These are phyloP conservation scores for Polydrusus tereticollis DNA, from an alignment of 2,888 invertebrate species.

Conservation along the genomic window DNA sequence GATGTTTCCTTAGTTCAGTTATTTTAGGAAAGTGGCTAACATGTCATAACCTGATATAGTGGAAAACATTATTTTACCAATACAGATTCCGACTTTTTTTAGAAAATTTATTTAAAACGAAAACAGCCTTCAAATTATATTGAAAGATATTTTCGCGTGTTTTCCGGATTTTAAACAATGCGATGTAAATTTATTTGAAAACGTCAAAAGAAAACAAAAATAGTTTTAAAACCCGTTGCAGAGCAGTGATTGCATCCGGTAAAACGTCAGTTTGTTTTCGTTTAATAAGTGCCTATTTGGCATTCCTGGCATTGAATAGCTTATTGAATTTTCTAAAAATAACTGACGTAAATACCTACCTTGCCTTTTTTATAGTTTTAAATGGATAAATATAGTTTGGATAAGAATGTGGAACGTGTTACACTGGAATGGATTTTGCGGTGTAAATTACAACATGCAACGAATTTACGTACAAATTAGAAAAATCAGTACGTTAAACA, in stretches of 20 bases:
- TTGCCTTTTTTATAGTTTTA: constrained; percentile 15
- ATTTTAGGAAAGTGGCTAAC: too few species aligned
- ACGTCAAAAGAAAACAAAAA: constrained; percentile 22
- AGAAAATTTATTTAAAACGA: too few species aligned
- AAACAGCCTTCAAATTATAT: too few species aligned
- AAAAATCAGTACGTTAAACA: too few species aligned
- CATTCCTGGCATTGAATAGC: constrained; percentile 38
- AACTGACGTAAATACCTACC: constrained; percentile 26
- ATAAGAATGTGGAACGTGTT: background rate
- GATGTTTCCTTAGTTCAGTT: too few species aligned
- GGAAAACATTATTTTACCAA: too few species aligned
- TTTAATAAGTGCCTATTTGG: constrained; percentile 44
- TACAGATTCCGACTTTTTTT: too few species aligned
- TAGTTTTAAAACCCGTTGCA: constrained; percentile 17
- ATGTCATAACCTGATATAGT: too few species aligned
- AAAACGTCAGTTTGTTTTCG: constrained; percentile 43
- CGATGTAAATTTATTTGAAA: constrained; percentile 11
- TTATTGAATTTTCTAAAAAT: constrained; percentile 46
- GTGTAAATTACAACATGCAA: too few species aligned
- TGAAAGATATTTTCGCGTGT: background rate
- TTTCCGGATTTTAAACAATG: constrained; percentile 8
- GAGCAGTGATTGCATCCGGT: constrained; percentile 43
- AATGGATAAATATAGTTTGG: background rate
- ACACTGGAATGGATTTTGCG: background rate
- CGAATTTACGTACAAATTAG: too few species aligned